phyloP scores from a whole-genome alignment of 2,888 invertebrate genomes.

The Callyntrura guangdongensis region DNA sequence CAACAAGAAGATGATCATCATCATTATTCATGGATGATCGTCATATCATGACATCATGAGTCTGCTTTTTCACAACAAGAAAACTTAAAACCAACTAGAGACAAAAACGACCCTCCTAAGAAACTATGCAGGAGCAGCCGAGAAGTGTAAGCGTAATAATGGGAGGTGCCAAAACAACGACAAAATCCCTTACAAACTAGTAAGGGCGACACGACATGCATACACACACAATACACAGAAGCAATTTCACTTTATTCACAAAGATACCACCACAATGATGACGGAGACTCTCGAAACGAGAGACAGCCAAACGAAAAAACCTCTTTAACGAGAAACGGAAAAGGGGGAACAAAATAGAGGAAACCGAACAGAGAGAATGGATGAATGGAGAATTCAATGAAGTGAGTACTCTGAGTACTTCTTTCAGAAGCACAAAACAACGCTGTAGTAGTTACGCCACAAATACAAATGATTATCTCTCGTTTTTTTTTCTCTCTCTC shows the following conservation, averaged over 20 bases:
- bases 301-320: slow-evolving; percentile 16
- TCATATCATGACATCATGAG: no score
- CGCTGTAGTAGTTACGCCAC: slow-evolving; percentile 6
- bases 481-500: no score
- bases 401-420: neutral
- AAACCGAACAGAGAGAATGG: slow-evolving; percentile 20
- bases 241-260: neutral
- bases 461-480: slow-evolving; percentile 41
- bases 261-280: no score
- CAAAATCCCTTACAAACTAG: slow-evolving; percentile 1
- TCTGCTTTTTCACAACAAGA: slow-evolving; percentile 2
- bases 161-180: neutral
- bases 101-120: neutral
- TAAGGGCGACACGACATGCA: neutral
- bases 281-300: no score
- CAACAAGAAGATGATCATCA: no score
- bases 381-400: slow-evolving; percentile 55
- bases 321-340: slow-evolving; percentile 43
- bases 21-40: slow-evolving; percentile 22
- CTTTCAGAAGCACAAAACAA: neutral
- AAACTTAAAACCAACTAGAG: neutral
- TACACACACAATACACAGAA: no score
- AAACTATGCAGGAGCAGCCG: no score
- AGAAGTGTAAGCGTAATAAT: neutral
- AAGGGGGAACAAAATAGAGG: no score